These are phyloP conservation scores for Hydrophis major DNA, from an alignment of 2,797 vertebrate species.

Conservation along the genomic window DNA sequence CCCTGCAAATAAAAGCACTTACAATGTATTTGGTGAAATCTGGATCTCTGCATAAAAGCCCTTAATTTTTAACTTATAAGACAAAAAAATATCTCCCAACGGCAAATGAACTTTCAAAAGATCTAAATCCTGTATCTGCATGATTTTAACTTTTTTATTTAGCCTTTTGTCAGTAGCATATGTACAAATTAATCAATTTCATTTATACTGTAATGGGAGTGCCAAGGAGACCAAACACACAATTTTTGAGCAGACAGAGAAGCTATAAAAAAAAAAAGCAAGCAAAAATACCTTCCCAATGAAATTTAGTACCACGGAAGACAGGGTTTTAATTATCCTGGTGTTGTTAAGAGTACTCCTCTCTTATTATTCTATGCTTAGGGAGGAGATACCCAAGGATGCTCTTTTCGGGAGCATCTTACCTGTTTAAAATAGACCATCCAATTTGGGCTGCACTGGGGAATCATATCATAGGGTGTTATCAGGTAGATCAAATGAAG, in stretches of 20 bases:
- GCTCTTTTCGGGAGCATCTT: conserved; percentile 4
- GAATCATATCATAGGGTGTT: conserved; percentile 86
- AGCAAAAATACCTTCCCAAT: background rate
- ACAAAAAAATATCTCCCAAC: background rate
- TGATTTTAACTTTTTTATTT: background rate
- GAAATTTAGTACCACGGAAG: background rate
- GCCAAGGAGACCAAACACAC: background rate
- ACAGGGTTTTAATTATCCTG: background rate
- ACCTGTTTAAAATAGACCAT: conserved; percentile 91
- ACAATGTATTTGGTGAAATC: background rate
- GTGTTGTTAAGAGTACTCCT: background rate
- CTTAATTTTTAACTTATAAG: background rate
- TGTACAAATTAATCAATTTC: background rate
- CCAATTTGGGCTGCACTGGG: conserved; percentile 87
- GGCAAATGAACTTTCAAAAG: background rate
- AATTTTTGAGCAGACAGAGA: background rate
- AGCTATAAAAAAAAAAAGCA: background rate
- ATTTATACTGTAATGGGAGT: background rate
- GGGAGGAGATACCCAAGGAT: background rate
- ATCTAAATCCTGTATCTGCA: background rate
- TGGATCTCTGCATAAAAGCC: background rate
- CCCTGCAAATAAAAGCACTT: background rate
- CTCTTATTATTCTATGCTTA: background rate
- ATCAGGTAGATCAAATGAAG: conserved; percentile 90
- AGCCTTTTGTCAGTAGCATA: background rate